Evolutionary conservation across 2,113 vertebrate genomes (phyloP).

Genomic region (Ivindomyrus marchei): DNA sequence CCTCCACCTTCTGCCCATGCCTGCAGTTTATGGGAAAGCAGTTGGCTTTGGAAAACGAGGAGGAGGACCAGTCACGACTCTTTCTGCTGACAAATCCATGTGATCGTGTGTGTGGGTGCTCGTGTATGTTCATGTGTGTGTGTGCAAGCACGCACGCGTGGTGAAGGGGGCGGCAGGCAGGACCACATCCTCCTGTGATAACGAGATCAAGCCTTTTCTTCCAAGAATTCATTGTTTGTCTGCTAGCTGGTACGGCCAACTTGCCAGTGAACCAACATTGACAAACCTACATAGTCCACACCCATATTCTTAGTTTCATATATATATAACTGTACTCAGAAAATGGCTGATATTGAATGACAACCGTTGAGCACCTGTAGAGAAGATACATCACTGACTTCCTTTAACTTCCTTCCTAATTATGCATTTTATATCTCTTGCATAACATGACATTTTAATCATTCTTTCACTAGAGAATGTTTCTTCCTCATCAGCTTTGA

Average conservation of each 20-base stretch:
- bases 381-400: background rate
- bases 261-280: background rate
- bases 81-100: background rate
- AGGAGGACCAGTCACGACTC: slow-evolving; percentile 9
- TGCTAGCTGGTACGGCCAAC: background rate
- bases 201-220: slow-evolving; percentile 3
- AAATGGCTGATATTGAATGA: background rate
- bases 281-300: background rate
- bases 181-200: background rate
- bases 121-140: background rate
- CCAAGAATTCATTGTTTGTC: background rate
- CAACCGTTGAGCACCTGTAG: background rate
- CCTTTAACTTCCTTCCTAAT: background rate
- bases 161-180: background rate
- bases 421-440: background rate
- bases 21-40: background rate
- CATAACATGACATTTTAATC: background rate
- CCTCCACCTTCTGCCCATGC: background rate
- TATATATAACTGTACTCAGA: background rate
- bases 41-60: background rate
- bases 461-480: background rate
- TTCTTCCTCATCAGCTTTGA: background rate
- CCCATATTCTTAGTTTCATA: background rate
- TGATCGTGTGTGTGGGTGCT: background rate
- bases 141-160: background rate